Percentiles rank a stretch among this genome's conserved stretches.
These are phyloP conservation scores for Blastomussa wellsi DNA, from an alignment of 92 coral and sea anemone genomes.

Conservation along the genomic window DNA sequence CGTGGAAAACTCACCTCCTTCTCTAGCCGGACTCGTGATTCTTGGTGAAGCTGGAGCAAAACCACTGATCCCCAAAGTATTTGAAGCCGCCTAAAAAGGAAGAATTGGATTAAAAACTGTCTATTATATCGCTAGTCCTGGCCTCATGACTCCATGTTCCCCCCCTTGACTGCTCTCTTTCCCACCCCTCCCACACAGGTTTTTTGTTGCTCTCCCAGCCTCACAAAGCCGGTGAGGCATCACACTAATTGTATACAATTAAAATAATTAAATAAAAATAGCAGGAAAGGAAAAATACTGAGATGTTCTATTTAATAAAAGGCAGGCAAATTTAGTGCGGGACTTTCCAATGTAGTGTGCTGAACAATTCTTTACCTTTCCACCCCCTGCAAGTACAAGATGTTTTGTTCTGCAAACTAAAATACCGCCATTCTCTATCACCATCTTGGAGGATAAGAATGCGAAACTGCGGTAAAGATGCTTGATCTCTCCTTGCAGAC, in stretches of 20 bases:
- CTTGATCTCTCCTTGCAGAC: conserved; percentile 94
- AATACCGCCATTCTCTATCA: conserved; percentile 95
- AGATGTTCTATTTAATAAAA: too few species aligned
- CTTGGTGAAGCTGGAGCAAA: conserved; percentile 97
- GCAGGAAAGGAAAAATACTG: too few species aligned
- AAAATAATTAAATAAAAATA: too few species aligned
- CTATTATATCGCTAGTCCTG: not conserved
- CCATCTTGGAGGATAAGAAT: conserved; percentile 94
- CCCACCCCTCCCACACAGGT: not conserved
- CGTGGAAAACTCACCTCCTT: conserved; percentile 61
- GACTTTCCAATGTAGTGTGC: too few species aligned
- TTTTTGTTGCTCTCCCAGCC: not conserved
- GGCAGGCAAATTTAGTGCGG: too few species aligned
- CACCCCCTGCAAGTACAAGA: conserved; percentile 94
- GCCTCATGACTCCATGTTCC: not conserved
- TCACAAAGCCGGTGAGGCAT: too few species aligned
- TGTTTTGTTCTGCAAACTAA: conserved; percentile 87
- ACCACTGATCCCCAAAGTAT: conserved; percentile 82
- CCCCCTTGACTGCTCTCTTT: not conserved
- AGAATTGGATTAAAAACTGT: not conserved
- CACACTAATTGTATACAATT: too few species aligned
- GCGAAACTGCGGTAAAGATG: conserved; percentile 97
- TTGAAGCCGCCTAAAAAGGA: conserved; percentile 66
- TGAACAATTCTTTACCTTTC: conserved; percentile 67
- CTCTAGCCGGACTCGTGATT: conserved; percentile 95